These are phyloP conservation scores for Cetoscarus ocellatus DNA, from an alignment of 2,797 vertebrate species.

Conservation along the genomic window DNA sequence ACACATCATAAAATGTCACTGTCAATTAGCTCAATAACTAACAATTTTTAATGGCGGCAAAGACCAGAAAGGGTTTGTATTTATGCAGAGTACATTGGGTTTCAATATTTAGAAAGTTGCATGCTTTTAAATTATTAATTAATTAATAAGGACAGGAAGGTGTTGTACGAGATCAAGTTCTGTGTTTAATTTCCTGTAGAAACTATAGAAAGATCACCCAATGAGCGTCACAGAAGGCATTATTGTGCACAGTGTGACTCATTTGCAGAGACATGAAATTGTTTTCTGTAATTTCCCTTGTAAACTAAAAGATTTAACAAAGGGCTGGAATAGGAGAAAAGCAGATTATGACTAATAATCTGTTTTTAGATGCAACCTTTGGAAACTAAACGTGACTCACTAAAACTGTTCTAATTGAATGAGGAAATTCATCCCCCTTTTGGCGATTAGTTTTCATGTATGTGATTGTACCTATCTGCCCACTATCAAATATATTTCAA, in stretches of 20 bases:
- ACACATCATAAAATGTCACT: too few relatives aligned
- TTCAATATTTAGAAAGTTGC: too few relatives aligned
- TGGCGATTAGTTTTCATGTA: slow-evolving; percentile 8
- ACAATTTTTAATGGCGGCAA: too few relatives aligned
- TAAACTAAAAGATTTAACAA: background rate
- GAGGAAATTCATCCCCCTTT: slow-evolving; percentile 4
- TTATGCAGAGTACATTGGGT: too few relatives aligned
- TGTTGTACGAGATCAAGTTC: too few relatives aligned
- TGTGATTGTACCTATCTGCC: background rate
- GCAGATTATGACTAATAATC: background rate
- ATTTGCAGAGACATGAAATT: background rate
- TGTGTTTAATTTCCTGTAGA: slow-evolving; percentile 3
- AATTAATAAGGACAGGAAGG: too few relatives aligned
- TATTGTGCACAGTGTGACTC: background rate
- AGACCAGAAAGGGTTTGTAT: too few relatives aligned
- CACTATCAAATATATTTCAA: slow-evolving; percentile 22
- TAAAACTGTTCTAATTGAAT: slow-evolving; percentile 4
- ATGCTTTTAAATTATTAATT: too few relatives aligned
- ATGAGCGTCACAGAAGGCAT: background rate
- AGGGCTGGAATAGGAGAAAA: background rate
- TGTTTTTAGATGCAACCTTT: background rate
- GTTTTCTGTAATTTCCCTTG: slow-evolving; percentile 2
- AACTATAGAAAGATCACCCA: background rate
- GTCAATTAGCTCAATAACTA: too few relatives aligned
- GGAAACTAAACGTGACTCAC: slow-evolving; percentile 2